Conservation (phyloP, 1,140 invertebrate species). For the Leptinotarsa undecemlineata region DNA sequence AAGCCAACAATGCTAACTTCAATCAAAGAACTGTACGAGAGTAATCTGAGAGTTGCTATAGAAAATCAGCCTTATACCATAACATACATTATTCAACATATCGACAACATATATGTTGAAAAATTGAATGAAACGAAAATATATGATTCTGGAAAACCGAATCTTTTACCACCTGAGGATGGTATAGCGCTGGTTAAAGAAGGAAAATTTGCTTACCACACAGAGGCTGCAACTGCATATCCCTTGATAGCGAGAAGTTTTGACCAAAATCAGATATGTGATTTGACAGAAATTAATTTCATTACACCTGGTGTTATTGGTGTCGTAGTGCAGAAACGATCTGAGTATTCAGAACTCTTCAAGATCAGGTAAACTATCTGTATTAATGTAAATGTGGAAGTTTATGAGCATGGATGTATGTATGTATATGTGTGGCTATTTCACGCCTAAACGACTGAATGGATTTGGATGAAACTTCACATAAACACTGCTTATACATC, state of each 20-base stretch:
- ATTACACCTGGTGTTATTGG: conserved; percentile 52
- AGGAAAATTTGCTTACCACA: conserved; percentile 57
- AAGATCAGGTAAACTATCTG: conserved; percentile 40
- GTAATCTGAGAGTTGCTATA: conserved; percentile 42
- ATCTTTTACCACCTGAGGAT: conserved; percentile 28
- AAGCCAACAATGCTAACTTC: conserved; percentile 39
- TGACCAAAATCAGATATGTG: conserved; percentile 56
- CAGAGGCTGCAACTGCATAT: conserved; percentile 57
- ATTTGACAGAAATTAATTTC: conserved; percentile 56
- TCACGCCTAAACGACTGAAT: too few relatives aligned
- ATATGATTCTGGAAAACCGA: conserved; percentile 22
- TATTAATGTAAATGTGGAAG: too few relatives aligned
- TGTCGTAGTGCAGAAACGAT: conserved; percentile 56
- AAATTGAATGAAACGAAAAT: conserved; percentile 35
- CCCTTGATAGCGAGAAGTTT: conserved; percentile 56
- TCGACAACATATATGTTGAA: conserved; percentile 24
- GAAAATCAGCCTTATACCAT: conserved; percentile 43
- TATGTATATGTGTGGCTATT: too few relatives aligned
- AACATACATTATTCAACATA: conserved; percentile 35
- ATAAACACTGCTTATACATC: too few relatives aligned
- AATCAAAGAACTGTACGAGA: conserved; percentile 43
- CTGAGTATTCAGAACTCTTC: conserved; percentile 59
- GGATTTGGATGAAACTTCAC: too few relatives aligned
- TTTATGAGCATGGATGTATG: too few relatives aligned
- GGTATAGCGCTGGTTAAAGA: conserved; percentile 37